These are phyloP conservation scores for Protula sp. DNA, from an alignment of 2,888 invertebrate genomes.

Conservation along the genomic window DNA sequence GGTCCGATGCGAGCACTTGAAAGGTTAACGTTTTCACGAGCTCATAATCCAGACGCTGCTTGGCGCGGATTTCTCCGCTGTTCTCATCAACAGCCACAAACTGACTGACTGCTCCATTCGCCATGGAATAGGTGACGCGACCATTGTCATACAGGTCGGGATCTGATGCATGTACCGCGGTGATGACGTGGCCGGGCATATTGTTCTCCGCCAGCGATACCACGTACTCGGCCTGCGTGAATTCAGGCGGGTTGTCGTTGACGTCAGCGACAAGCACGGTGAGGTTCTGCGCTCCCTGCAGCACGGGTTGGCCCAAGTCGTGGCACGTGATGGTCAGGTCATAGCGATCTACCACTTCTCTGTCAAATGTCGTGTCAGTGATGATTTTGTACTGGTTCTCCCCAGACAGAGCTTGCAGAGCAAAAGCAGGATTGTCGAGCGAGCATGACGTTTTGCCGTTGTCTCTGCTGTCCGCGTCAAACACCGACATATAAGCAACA, in stretches of 20 bases:
- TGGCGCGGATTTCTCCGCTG: not conserved
- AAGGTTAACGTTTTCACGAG: not conserved
- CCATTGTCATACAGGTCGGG: not conserved
- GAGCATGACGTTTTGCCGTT: not conserved
- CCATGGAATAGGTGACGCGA: not conserved
- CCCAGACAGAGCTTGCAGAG: not conserved
- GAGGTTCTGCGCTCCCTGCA: not conserved
- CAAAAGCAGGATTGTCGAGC: not conserved
- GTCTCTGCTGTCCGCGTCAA: not conserved
- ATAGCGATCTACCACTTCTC: not conserved
- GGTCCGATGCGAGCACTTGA: not conserved
- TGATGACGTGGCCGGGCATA: not conserved
- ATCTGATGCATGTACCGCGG: conserved; percentile 1
- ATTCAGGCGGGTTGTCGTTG: conserved; percentile 2
- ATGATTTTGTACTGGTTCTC: not conserved
- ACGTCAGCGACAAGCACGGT: not conserved
- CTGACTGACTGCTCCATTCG: not conserved
- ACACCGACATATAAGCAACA: not conserved
- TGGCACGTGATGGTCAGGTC: not conserved
- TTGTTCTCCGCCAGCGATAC: not conserved
- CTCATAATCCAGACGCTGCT: not conserved
- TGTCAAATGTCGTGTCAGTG: not conserved
- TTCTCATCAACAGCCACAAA: not conserved
- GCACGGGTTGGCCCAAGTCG: not conserved
- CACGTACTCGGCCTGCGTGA: not conserved